Evolutionary conservation across 2,797 vertebrate species (phyloP), one percentile per base, ranked within the genome.

Genomic region (Lepidocolaptes lacrymiger): DNA sequence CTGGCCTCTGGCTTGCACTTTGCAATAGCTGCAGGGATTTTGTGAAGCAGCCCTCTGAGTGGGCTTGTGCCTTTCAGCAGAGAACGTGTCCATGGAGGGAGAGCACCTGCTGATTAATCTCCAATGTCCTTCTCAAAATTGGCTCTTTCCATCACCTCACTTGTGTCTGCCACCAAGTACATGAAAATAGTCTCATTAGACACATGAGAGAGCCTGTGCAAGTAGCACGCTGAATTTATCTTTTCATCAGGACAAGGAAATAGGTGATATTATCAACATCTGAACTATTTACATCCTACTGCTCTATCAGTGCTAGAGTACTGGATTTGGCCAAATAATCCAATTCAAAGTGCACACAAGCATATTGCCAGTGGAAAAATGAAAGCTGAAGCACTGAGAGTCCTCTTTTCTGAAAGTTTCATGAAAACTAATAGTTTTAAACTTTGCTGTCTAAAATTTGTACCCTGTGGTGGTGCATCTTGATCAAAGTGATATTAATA

Each of bases 101-200:
- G 93, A 93, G 82, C 39, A 78, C 71, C 81, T 68, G 36, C 67
- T 93, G 91, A 77, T 92, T 96, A 68, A 93, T 95, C 54, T 95
- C 76, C 39, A 71, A 10, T 78, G 87, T 95, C 46, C 91, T 96
- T 91, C 64, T 66, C 66, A 81, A 85, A 75, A 71, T 10, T 79
- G 91, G 54, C 58, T 89, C 87, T 88, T 95, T 84, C 72, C 78
- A 75, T 79, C 78, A 88, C 75, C 56, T 90, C 61, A n/a, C 63
- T 73, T 58, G 36, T 73, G 94, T 82, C 81, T 95, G 91, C 85
- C 77, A 66, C 93, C 18, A 34, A 72, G 58, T 58, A 87, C 74
- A 81, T 46, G 90, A 74, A 85, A 92, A 93, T 39, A 55, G 81
- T 26, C 72, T 84, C n/a, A 21, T 96, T 92, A 54, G 39, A 85